Conservation (phyloP, 2,113 vertebrate genomes). For the Phylloscopus whistleri region DNA sequence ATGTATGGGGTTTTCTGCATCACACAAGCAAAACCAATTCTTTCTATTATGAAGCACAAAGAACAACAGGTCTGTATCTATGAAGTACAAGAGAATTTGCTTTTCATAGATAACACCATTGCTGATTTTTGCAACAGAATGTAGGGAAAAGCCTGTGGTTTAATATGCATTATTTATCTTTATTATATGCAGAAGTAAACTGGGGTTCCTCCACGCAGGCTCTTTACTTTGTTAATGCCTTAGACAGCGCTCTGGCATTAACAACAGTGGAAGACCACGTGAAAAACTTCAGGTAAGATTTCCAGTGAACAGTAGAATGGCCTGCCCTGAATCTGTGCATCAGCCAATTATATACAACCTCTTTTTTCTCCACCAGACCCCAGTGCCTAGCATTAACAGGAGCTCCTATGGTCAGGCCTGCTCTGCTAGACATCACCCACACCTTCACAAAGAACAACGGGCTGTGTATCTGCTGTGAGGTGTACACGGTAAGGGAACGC, state of each 20-base stretch:
- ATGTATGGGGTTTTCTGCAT: background rate
- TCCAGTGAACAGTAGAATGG: background rate
- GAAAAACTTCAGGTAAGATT: conserved; percentile 95
- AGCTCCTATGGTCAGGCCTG: conserved; percentile 83
- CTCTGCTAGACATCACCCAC: conserved; percentile 89
- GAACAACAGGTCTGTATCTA: background rate
- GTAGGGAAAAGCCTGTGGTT: background rate
- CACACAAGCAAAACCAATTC: background rate
- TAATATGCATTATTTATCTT: conserved; percentile 24
- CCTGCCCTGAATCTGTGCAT: background rate
- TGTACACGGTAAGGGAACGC: conserved; percentile 81
- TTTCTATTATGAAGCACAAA: background rate
- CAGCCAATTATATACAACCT: background rate
- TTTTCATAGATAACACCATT: background rate
- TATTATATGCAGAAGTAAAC: conserved; percentile 85
- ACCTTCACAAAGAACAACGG: conserved; percentile 89
- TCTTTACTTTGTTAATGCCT: conserved; percentile 87
- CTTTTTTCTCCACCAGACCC: conserved; percentile 75
- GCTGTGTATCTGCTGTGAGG: conserved; percentile 89
- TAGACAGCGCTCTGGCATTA: conserved; percentile 86
- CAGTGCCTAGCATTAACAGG: conserved; percentile 90
- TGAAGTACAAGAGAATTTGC: background rate
- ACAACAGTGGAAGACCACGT: conserved; percentile 88
- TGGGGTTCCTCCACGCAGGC: conserved; percentile 98
- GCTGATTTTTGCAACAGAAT: background rate